Evolutionary conservation across 2,113 vertebrate species (phyloP).

Genomic region (Megaptera novaeangliae): DNA sequence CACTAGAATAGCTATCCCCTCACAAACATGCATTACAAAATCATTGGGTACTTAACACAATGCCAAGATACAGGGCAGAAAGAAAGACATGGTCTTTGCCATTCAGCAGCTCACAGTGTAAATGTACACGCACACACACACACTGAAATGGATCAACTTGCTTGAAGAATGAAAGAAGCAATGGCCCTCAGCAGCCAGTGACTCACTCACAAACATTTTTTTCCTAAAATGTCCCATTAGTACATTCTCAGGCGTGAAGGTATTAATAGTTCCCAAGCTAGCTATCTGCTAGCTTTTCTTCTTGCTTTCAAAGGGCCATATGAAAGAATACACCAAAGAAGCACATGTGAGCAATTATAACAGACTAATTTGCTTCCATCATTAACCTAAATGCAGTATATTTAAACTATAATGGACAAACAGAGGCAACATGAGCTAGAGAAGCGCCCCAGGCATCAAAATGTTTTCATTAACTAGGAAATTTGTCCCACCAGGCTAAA

Average conservation of each 20-base stretch:
- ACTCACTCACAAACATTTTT: background rate
- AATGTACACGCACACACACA: background rate
- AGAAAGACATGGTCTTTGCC: background rate
- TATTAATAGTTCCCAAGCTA: background rate
- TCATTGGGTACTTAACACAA: background rate
- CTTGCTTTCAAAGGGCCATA: background rate
- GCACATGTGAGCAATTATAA: background rate
- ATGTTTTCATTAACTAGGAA: conserved; percentile 23
- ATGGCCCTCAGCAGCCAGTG: background rate
- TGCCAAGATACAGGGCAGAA: background rate
- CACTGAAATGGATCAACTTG: background rate
- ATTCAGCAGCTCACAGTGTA: background rate
- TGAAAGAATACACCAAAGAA: conserved; percentile 4
- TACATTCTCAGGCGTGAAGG: background rate
- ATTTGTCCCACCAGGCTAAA: conserved; percentile 20
- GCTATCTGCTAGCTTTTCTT: background rate
- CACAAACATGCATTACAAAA: background rate
- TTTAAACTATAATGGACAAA: conserved; percentile 31
- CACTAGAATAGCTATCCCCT: background rate
- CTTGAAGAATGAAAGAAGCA: background rate
- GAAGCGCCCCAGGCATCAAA: background rate
- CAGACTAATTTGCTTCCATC: background rate
- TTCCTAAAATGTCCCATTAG: background rate
- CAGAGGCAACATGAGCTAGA: background rate
- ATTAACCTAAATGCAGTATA: conserved; percentile 4